A percentile compares a stretch with the other conserved stretches of the same genome.
Conservation (phyloP, 2,113 vertebrate genomes). For the Cyanocitta stelleri region DNA sequence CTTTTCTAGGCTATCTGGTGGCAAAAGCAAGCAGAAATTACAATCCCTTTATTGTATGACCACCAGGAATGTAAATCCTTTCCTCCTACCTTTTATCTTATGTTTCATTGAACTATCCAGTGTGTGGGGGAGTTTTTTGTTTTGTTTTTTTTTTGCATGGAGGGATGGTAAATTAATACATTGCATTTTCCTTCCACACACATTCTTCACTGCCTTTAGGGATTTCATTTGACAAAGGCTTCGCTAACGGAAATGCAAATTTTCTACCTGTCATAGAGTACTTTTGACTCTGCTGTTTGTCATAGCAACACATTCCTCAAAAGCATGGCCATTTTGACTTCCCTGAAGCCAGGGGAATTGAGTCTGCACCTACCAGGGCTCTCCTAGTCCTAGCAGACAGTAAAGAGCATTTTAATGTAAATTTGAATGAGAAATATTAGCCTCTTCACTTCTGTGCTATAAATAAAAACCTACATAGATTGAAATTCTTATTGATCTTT, state of each 20-base stretch:
- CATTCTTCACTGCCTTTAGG: slow-evolving; percentile 58
- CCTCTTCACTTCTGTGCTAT: not conserved
- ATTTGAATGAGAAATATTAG: not conserved
- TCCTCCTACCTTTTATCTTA: slow-evolving; percentile 45
- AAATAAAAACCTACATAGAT: slow-evolving; percentile 29
- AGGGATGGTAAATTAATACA: not conserved
- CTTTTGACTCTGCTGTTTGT: slow-evolving; percentile 47
- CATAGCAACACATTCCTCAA: not conserved
- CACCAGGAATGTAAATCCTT: not conserved
- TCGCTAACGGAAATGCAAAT: slow-evolving; percentile 73
- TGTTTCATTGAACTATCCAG: not conserved
- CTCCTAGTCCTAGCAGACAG: not conserved
- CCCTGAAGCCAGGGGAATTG: not conserved
- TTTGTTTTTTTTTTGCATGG: not conserved
- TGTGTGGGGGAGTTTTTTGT: not conserved
- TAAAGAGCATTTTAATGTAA: slow-evolving; percentile 2
- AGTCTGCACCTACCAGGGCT: not conserved
- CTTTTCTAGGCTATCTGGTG: not conserved
- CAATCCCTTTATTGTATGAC: not conserved
- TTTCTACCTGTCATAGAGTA: slow-evolving; percentile 62
- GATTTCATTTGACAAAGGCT: slow-evolving; percentile 63
- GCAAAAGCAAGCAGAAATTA: not conserved
- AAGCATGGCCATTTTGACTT: not conserved
- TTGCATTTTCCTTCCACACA: not conserved
- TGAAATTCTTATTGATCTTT: slow-evolving; percentile 20